Base-by-base conservation (phyloP, 2,113 vertebrate species). In the Glaucomys volans region DNA sequence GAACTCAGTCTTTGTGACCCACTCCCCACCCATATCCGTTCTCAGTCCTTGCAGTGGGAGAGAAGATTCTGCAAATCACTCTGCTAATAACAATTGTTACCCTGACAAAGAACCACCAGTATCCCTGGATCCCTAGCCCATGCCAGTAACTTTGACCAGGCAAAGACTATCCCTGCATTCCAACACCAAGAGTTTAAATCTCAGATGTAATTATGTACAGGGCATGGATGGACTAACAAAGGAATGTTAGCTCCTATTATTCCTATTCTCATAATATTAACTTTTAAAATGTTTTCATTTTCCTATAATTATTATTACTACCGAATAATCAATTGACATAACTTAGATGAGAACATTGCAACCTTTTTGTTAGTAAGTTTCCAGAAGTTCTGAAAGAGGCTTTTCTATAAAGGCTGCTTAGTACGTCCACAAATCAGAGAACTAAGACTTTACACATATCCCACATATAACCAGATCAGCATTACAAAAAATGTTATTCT, bases 231-330 rank as follows among this genome's bases (percentile, higher is more conserved):
- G 20, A 50, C 59, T 76, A 83, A 72, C 57, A 50, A 18, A 52
- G 17, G 69, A 59, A 28, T 16, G 20, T 79, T 62, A 90, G 40
- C 26, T 77, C 37, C n/a, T 72, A 79, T 66, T 80, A 92, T 87
- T 95, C 47, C n/a, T 80, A 66, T 87, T 90, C 94, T 96, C 85
- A 87, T 77, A 67, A 7, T 67, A 96, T 84, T 92, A 81, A 90
- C 47, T 84, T 91, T 80, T 85, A 62, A 90, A 95, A 79, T 89
- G 28, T 69, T 87, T 84, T 22, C 84, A 32, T 71, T 66, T 95
- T 96, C 35, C 69, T 90, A 84, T 64, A 92, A 50, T 77, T 72
- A 84, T 67, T 85, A 91, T 77, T 94, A 90, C n/a, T 95, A 28
- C 0, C 64, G 35, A 96, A 69, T 4, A 76, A 84, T 83, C 8